Conservation (phyloP, 2,113 vertebrate species). For the Sakesphorus luctuosus region DNA sequence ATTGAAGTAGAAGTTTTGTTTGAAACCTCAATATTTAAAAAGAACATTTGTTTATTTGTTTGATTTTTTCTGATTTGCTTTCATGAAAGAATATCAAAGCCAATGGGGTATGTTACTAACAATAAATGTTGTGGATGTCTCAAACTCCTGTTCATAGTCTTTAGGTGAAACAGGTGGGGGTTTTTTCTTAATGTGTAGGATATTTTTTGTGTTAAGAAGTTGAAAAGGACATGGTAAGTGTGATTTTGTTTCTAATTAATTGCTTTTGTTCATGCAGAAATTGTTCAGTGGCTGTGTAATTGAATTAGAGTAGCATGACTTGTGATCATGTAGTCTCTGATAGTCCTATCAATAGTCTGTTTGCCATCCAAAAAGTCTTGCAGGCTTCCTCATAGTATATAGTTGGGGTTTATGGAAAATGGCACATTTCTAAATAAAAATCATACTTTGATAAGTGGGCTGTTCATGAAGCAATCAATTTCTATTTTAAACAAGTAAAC, state of each 20-base stretch:
- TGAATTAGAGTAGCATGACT: background rate
- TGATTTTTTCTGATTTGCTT: background rate
- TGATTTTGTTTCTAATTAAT: background rate
- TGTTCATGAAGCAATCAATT: background rate
- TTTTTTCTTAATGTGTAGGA: background rate
- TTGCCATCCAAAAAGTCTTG: background rate
- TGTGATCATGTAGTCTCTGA: background rate
- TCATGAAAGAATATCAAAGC: background rate
- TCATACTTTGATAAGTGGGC: background rate
- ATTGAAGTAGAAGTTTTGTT: background rate
- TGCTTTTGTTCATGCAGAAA: background rate
- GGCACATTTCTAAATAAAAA: background rate
- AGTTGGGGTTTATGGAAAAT: background rate
- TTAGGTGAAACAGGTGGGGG: background rate
- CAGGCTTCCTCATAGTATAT: background rate
- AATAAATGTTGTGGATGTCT: background rate
- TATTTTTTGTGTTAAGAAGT: background rate
- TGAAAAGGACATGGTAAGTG: background rate
- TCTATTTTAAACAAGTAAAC: conserved; percentile 4
- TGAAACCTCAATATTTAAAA: background rate
- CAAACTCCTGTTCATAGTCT: background rate
- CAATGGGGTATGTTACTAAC: background rate
- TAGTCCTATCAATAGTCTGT: background rate
- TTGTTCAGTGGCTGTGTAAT: background rate
- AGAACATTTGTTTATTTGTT: background rate